Conservation (phyloP, 2,113 vertebrate genomes). For the Mustela nigripes region DNA sequence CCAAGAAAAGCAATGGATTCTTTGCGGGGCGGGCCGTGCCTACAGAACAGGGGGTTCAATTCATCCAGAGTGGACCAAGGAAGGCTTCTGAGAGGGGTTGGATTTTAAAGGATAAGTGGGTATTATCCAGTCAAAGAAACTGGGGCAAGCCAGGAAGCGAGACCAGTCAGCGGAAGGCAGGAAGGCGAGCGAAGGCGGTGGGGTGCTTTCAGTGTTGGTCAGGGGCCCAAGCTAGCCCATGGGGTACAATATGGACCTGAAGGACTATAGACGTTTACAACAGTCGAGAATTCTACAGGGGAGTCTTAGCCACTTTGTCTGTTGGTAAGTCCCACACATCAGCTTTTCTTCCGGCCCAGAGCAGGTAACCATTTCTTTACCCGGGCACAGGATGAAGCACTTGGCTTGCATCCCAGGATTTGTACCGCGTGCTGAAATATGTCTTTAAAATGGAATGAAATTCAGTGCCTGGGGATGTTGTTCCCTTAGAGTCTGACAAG, state of each 20-base stretch:
- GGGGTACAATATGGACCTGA: background rate
- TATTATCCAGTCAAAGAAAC: background rate
- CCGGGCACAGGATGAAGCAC: background rate
- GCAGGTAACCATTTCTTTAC: background rate
- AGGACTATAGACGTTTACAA: background rate
- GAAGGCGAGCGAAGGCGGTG: background rate
- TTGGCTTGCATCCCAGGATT: background rate
- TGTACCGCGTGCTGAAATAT: background rate
- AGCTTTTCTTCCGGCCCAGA: background rate
- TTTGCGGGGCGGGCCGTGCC: background rate
- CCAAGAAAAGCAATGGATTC: background rate
- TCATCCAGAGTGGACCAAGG: background rate
- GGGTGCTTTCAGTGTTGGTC: background rate
- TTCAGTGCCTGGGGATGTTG: background rate
- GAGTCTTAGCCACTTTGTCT: background rate
- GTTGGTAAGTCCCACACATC: background rate
- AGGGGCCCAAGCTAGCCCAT: background rate
- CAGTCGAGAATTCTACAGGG: background rate
- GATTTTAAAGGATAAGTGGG: background rate
- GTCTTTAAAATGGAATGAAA: constrained; percentile 32
- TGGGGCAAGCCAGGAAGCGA: background rate
- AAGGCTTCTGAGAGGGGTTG: background rate
- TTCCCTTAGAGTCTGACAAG: background rate
- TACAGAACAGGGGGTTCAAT: background rate
- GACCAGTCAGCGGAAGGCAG: background rate